phyloP scores from a whole-genome alignment of 1,140 invertebrate genomes.

The Musca domestica region DNA sequence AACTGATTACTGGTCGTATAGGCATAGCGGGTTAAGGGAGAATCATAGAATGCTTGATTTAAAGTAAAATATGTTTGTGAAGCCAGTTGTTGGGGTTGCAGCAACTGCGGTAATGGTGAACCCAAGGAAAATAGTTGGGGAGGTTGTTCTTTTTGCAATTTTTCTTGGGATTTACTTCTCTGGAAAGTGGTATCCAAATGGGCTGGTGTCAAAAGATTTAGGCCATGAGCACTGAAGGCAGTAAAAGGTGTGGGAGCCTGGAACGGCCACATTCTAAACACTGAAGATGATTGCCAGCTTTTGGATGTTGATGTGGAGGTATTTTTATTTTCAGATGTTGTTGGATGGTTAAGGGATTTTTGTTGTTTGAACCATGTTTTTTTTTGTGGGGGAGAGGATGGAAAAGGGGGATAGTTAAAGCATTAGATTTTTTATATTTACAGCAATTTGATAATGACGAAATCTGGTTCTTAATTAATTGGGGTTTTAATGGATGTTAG shows the following conservation, averaged over 20 bases:
- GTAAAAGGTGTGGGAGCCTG: not conserved
- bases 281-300: constrained; percentile 3
- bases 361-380: no score
- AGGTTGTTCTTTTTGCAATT: not conserved
- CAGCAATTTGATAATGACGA: no score
- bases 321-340: not conserved
- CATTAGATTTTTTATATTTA: not conserved
- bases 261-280: not conserved
- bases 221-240: not conserved
- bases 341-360: no score
- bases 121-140: not conserved
- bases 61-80: not conserved
- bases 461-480: no score
- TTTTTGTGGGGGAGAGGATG: not conserved
- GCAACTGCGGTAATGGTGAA: not conserved
- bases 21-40: not conserved
- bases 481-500: no score
- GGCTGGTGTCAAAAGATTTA: constrained; percentile 5
- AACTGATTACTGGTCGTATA: not conserved
- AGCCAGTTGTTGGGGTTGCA: no score
- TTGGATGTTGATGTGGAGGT: not conserved
- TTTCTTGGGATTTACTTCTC: not conserved
- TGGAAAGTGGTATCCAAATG: not conserved
- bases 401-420: constrained; percentile 13
- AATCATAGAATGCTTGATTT: not conserved